These are phyloP conservation scores for Tragopan temminckii DNA, from an alignment of 2,797 vertebrate genomes.

Conservation along the genomic window DNA sequence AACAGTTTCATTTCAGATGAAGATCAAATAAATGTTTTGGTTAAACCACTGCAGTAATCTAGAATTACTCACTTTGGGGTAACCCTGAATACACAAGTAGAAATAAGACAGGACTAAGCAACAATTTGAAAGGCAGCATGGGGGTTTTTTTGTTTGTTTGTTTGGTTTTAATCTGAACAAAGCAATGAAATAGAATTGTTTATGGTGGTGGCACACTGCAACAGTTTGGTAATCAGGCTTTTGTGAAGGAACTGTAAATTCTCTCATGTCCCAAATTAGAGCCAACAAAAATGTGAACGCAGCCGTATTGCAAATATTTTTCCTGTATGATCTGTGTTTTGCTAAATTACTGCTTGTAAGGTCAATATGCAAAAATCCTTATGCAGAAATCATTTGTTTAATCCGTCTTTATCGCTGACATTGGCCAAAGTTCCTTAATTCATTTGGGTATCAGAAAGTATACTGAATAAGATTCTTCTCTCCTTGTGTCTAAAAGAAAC, in stretches of 20 bases:
- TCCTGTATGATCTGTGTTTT: slow-evolving; percentile 37
- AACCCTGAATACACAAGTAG: neutral
- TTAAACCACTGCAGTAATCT: neutral
- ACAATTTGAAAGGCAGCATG: neutral
- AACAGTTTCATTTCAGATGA: neutral
- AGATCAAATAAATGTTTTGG: neutral
- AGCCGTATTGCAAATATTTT: neutral
- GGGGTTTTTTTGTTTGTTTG: too few relatives aligned
- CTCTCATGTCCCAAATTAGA: neutral
- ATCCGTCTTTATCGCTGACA: slow-evolving; percentile 34
- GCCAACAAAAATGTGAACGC: slow-evolving; percentile 13
- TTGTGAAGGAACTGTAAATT: neutral
- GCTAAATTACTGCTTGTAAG: slow-evolving; percentile 49
- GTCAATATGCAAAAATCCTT: slow-evolving; percentile 40
- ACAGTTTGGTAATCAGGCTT: neutral
- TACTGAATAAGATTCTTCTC: slow-evolving; percentile 68
- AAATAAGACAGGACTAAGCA: neutral
- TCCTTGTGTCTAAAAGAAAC: slow-evolving; percentile 57
- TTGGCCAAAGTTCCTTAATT: slow-evolving; percentile 59
- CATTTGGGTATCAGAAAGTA: slow-evolving; percentile 37
- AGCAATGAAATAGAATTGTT: neutral
- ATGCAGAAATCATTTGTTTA: slow-evolving; percentile 42
- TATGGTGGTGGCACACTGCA: neutral
- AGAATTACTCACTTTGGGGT: neutral
- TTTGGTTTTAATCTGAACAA: neutral